phyloP scores from a whole-genome alignment of 2,888 invertebrate genomes.

The Germaria angustata region DNA sequence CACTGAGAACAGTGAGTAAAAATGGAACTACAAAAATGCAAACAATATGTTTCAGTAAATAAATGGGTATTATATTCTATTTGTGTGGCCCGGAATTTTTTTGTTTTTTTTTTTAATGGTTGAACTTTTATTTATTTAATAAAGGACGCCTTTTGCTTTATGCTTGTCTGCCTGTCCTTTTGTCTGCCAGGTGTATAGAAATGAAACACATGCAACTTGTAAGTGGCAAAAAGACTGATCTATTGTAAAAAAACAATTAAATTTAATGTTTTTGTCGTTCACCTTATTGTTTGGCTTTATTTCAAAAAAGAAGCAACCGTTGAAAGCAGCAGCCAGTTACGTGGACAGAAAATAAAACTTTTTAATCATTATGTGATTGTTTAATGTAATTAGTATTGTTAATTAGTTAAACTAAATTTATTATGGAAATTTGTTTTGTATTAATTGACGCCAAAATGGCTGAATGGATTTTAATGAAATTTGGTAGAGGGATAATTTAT shows the following conservation, averaged over 20 bases:
- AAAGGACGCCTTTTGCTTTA: background rate
- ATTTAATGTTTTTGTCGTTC: conserved; percentile 10
- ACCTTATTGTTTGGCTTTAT: background rate
- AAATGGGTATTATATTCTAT: background rate
- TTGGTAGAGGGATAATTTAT: no score
- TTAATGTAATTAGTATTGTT: no score
- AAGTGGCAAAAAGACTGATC: background rate
- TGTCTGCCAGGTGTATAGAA: background rate
- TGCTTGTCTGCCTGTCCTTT: background rate
- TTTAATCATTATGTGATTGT: background rate
- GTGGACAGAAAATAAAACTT: background rate
- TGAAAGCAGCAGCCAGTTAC: no score
- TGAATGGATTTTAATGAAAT: no score
- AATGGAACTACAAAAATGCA: background rate
- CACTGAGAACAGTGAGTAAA: background rate
- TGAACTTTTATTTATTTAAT: conserved; percentile 8
- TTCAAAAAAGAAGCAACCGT: background rate
- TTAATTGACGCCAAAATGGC: no score
- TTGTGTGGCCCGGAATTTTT: background rate
- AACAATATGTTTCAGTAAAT: background rate
- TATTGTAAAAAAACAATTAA: conserved; percentile 25
- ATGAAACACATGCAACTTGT: background rate
- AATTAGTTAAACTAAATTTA: no score
- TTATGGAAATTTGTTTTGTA: no score
- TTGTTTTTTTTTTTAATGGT: conserved; percentile 12